Evolutionary conservation across 2,797 vertebrate species (phyloP), one percentile per base, ranked within the genome.

Genomic region (Pyrocephalus nanus): DNA sequence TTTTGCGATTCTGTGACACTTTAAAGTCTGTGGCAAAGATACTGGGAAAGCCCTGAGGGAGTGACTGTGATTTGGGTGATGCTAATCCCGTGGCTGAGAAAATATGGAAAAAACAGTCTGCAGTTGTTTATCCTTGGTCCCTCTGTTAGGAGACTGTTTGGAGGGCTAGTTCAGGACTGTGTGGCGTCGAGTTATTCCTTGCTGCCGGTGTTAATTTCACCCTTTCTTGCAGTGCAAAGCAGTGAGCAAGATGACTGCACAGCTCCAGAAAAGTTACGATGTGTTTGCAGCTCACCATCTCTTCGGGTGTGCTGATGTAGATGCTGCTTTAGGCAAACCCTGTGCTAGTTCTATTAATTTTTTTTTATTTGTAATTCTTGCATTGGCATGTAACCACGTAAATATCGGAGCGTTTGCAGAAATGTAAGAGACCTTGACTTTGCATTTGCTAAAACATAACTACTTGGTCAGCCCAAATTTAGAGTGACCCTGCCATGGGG

Each of bases 401-500:
- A 66, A 64, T 32, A 4, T 2, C 12, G 1, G 11, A 81, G 53
- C 21, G 15, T 48, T 64, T 67, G 38, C 19, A 34, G 4, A 21
- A 45, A 55, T 30, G 3, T 40, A n/a, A 54, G 36, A 78, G 38
- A 95, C 36, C 48, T 60, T 0, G 4, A 16, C 13, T 88, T 79
- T 19, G 19, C 4, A 6, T 80, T 43, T 83, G 34, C 58, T 78
- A 2, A 8, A 50, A 71, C 65, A 1, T 32, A 17, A 3, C 22
- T 57, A 26, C 43, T 38, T 32, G 54, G n/a, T 47, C 25, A 83
- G 40, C 75, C 36, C 47, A 18, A 77, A 65, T 67, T 57, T 16
- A 29, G 34, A 34, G 57, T 0, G 5, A n/a, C 10, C 12, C 18
- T 58, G 40, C 53, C 4, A 0, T 62, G 8, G 21, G 29, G 32